These are phyloP conservation scores for Eufriesea mexicana DNA, from an alignment of 1,140 invertebrate species.

Conservation along the genomic window DNA sequence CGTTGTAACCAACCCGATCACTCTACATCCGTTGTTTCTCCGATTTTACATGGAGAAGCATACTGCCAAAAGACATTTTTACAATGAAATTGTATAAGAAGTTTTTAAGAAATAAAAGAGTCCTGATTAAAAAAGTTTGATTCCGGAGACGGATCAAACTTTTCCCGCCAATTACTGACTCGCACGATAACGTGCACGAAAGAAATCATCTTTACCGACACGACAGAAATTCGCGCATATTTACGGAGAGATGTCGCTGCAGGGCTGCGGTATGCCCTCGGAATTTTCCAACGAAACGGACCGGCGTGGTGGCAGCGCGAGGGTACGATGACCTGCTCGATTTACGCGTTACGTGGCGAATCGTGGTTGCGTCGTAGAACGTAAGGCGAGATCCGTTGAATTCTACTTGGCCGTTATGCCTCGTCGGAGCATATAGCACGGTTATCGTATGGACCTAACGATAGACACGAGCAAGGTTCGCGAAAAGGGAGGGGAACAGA, in stretches of 20 bases:
- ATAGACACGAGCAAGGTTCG: background rate
- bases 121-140: background rate
- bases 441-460: slow-evolving; percentile 41
- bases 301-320: slow-evolving; percentile 21
- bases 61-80: background rate
- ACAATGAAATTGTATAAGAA: too few species aligned
- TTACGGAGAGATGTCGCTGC: slow-evolving; percentile 6
- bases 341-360: slow-evolving; percentile 61
- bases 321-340: slow-evolving; percentile 71
- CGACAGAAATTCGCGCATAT: rapidly evolving
- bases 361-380: slow-evolving; percentile 60
- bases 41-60: background rate
- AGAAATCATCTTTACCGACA: background rate
- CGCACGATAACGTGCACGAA: background rate
- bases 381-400: slow-evolving; percentile 54
- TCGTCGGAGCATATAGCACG: slow-evolving; percentile 23
- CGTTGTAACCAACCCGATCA: background rate
- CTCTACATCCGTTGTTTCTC: background rate
- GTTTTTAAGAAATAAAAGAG: background rate
- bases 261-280: background rate
- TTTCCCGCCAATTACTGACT: background rate
- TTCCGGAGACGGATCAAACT: background rate
- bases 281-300: slow-evolving; percentile 29
- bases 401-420: slow-evolving; percentile 14
- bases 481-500: background rate